phyloP scores from a whole-genome alignment of 2,113 vertebrate species.

The Hippopotamus amphibius region DNA sequence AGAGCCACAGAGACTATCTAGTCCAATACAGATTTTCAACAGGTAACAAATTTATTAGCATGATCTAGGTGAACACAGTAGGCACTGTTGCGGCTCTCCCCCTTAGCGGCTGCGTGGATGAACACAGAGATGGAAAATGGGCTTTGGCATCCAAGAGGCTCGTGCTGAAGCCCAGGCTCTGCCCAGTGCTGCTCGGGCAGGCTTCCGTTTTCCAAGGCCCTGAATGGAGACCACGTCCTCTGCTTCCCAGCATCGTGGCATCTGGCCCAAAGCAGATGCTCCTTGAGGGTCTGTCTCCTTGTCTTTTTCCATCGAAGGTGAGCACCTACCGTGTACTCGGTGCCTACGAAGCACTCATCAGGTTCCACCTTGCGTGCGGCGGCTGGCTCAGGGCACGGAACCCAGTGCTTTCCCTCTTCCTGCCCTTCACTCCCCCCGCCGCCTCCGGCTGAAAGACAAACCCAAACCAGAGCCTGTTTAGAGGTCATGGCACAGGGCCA shows the following conservation, averaged over 20 bases:
- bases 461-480: conserved; percentile 36
- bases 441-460: conserved; percentile 49
- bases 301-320: neutral
- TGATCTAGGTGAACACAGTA: neutral
- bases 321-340: neutral
- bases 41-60: neutral
- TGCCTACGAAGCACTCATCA: neutral
- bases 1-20: neutral
- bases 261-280: neutral
- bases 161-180: neutral
- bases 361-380: neutral
- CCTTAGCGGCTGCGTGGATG: neutral
- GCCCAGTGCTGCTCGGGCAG: neutral
- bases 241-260: neutral
- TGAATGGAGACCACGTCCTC: neutral
- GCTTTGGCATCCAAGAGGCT: neutral
- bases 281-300: neutral
- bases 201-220: neutral
- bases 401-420: neutral
- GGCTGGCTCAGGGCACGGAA: neutral
- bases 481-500: conserved; percentile 69
- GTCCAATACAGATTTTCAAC: neutral
- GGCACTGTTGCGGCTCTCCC: neutral
- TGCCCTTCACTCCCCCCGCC: neutral
- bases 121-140: too few species aligned